phyloP scores from a whole-genome alignment of 1,140 invertebrate species.

The Diorhabda elongata region DNA sequence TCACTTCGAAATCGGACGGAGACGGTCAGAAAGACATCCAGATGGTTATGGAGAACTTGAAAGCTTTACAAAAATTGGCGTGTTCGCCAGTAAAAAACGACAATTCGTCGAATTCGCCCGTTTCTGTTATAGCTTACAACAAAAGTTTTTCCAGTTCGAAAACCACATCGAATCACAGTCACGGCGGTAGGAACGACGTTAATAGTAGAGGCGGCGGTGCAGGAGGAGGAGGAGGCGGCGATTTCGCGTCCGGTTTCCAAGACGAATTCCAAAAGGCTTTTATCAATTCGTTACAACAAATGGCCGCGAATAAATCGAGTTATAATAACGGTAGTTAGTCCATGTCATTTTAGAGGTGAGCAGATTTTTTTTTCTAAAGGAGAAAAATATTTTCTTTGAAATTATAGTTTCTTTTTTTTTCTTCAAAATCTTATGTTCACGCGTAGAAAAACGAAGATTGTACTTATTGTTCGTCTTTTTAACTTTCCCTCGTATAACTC shows the following conservation, averaged over 20 bases:
- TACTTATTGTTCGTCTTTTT: too few species aligned
- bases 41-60: slow-evolving; percentile 44
- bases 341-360: slow-evolving; percentile 3
- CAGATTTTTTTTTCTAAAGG: not conserved
- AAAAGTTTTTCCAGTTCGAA: slow-evolving; percentile 40
- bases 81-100: slow-evolving; percentile 31
- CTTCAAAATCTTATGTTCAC: too few species aligned
- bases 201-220: slow-evolving; percentile 8
- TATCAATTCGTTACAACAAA: slow-evolving; percentile 32
- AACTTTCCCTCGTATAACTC: too few species aligned
- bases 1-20: slow-evolving; percentile 25
- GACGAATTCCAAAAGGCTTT: slow-evolving; percentile 46
- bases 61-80: slow-evolving; percentile 41
- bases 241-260: slow-evolving; percentile 34
- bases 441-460: too few species aligned
- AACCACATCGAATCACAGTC: slow-evolving; percentile 15
- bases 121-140: slow-evolving; percentile 44
- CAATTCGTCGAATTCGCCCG: slow-evolving; percentile 33
- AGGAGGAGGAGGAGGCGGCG: not conserved
- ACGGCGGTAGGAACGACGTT: not conserved
- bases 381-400: too few species aligned
- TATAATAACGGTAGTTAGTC: slow-evolving; percentile 39
- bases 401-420: too few species aligned
- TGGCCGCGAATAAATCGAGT: slow-evolving; percentile 24
- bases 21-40: slow-evolving; percentile 38